Evolutionary conservation across 2,888 invertebrate genomes (phyloP).

Genomic region (Chloroclystis v-ata): DNA sequence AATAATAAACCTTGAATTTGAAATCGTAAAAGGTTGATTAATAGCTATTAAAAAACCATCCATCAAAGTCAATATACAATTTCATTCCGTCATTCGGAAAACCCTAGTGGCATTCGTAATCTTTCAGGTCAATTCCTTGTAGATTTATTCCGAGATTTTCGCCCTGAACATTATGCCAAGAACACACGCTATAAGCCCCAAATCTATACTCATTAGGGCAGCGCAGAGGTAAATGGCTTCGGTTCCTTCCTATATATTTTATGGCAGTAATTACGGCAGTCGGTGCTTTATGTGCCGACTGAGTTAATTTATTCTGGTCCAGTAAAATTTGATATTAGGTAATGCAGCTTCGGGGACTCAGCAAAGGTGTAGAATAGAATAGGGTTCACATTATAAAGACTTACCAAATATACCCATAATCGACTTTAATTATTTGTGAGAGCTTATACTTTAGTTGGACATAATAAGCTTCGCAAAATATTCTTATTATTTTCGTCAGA

Average conservation of each 20-base stretch:
- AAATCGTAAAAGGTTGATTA: too few species aligned
- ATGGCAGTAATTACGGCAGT: constrained; percentile 23
- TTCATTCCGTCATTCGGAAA: background rate
- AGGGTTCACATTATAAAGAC: too few species aligned
- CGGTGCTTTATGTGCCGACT: constrained; percentile 5
- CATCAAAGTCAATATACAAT: background rate
- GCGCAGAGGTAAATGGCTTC: constrained; percentile 21
- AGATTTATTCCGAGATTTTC: constrained; percentile 3
- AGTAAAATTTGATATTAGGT: background rate
- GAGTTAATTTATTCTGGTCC: background rate
- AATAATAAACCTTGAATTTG: too few species aligned
- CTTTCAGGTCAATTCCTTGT: background rate
- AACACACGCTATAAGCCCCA: constrained; percentile 15
- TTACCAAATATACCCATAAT: too few species aligned
- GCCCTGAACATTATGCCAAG: constrained; percentile 3
- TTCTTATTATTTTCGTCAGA: too few species aligned
- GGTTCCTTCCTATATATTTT: constrained; percentile 17
- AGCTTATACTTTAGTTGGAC: too few species aligned
- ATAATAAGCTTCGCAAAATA: too few species aligned
- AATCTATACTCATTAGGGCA: constrained; percentile 29
- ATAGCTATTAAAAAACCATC: too few species aligned
- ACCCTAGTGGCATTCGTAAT: background rate
- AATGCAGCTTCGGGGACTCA: background rate
- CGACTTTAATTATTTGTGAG: too few species aligned
- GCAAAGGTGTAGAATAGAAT: background rate